Conservation (phyloP, 64 coral and sea anemone species). For the Trachythela sp. region DNA sequence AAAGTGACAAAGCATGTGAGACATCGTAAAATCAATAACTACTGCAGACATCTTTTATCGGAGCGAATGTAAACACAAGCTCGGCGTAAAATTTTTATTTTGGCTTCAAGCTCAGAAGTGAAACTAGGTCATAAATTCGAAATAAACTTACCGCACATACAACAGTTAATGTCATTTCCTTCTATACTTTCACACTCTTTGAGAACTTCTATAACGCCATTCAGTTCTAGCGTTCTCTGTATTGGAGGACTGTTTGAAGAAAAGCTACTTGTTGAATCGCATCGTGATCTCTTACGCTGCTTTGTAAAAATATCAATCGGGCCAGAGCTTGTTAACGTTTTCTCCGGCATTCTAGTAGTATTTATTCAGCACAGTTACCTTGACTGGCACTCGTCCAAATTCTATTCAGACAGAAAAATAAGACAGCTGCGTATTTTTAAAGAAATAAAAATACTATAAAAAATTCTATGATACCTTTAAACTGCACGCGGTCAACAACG, state of each 20-base stretch:
- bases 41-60: background rate
- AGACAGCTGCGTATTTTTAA: background rate
- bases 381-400: background rate
- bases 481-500: constrained; percentile 19
- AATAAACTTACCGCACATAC: constrained; percentile 86
- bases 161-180: constrained; percentile 94
- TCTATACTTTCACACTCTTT: constrained; percentile 87
- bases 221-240: constrained; percentile 71
- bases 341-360: background rate
- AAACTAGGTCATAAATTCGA: constrained; percentile 1
- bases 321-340: background rate
- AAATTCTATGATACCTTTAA: background rate
- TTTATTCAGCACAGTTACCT: background rate
- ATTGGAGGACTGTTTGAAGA: constrained; percentile 40
- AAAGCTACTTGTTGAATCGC: constrained; percentile 17
- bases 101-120: background rate
- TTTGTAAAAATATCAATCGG: constrained; percentile 21
- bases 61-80: constrained; percentile 7
- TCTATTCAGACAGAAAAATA: background rate
- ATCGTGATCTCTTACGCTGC: constrained; percentile 8
- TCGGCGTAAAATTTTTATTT: constrained; percentile 22
- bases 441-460: background rate
- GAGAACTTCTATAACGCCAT: constrained; percentile 94
- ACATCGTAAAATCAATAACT: no score
- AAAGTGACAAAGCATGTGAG: background rate